A percentile compares a stretch with the other conserved stretches of the same genome.
Evolutionary conservation across 1,140 invertebrate species (phyloP).

Genomic region (Wiebesia pumilae): DNA sequence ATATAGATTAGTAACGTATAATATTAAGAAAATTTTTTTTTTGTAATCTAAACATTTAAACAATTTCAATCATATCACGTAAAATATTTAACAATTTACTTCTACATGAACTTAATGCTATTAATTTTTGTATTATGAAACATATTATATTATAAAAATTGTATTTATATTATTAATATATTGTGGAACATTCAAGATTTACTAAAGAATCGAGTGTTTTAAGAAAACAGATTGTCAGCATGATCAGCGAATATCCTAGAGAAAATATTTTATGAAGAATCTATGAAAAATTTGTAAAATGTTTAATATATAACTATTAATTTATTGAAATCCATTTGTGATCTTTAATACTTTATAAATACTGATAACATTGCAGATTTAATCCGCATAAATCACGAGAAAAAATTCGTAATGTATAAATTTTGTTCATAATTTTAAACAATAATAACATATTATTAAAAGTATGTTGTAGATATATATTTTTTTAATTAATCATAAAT

Average conservation of each 20-base stretch:
- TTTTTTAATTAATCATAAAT: not conserved
- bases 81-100: slow-evolving; percentile 9
- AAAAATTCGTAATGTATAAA: too few species aligned
- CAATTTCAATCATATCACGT: slow-evolving; percentile 32
- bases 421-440: not conserved
- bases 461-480: not conserved
- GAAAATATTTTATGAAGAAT: not conserved
- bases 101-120: not conserved
- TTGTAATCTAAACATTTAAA: slow-evolving; percentile 18
- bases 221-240: slow-evolving; percentile 28
- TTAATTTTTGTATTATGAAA: not conserved
- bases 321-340: not conserved
- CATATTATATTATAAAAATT: slow-evolving; percentile 20
- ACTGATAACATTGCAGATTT: not conserved
- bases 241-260: not conserved
- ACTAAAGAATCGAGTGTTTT: not conserved
- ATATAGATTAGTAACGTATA: not conserved
- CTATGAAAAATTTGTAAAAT: not conserved
- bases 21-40: slow-evolving; percentile 17
- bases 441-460: not conserved
- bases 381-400: not conserved
- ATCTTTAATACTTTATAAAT: not conserved
- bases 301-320: not conserved
- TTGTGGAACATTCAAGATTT: slow-evolving; percentile 25
- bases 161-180: not conserved